Evolutionary conservation across 1,140 invertebrate species (phyloP).

Genomic region (Drosophila chauvacae): DNA sequence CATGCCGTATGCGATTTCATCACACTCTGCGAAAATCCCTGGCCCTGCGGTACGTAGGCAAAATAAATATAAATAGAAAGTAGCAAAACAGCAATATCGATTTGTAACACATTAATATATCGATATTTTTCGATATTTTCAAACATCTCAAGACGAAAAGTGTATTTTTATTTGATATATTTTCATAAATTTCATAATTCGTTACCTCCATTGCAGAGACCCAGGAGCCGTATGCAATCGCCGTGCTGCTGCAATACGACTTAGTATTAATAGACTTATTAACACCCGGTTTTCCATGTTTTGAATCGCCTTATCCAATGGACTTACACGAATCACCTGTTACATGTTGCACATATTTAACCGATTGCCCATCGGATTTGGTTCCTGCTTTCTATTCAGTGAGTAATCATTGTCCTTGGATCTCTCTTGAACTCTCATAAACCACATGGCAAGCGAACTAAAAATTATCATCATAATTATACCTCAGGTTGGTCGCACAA

Average conservation of each 20-base stretch:
- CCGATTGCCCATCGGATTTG: slow-evolving; percentile 98
- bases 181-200: not conserved
- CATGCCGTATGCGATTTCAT: slow-evolving; percentile 99
- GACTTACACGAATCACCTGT: slow-evolving; percentile 99
- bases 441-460: not conserved
- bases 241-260: slow-evolving; percentile 98
- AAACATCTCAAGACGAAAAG: not conserved
- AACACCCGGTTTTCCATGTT: slow-evolving; percentile 97
- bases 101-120: not conserved
- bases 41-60: slow-evolving; percentile 90
- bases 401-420: slow-evolving; percentile 24
- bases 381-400: slow-evolving; percentile 94
- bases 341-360: slow-evolving; percentile 97
- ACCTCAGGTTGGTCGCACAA: slow-evolving; percentile 85
- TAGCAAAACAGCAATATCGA: not conserved
- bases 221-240: slow-evolving; percentile 98
- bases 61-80: too few species aligned
- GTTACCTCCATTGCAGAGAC: slow-evolving; percentile 88
- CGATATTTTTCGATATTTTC: not conserved
- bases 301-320: slow-evolving; percentile 99
- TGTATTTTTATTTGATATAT: not conserved
- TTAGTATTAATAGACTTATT: slow-evolving; percentile 98
- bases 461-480: not conserved
- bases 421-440: not conserved
- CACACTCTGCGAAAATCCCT: slow-evolving; percentile 96